Evolutionary conservation across 2,797 vertebrate genomes (phyloP).

Genomic region (Tokudaia tokunoshimensis): DNA sequence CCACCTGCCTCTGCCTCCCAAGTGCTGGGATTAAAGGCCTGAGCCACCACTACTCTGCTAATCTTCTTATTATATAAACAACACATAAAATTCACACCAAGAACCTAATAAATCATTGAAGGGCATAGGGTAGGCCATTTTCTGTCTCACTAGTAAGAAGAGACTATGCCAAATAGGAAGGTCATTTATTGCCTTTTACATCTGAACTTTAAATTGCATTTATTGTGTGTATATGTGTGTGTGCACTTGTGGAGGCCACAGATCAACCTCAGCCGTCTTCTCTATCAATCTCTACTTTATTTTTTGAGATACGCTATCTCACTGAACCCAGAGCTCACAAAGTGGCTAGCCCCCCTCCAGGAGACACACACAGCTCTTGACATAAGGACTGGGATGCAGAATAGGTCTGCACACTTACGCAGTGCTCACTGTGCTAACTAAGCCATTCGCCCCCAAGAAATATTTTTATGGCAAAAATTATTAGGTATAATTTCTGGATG

Average conservation of each 20-base stretch:
- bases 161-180: neutral
- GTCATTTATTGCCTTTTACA: conserved; percentile 12
- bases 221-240: neutral
- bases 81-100: conserved; percentile 32
- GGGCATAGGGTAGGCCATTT: neutral
- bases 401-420: neutral
- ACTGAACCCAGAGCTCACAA: neutral
- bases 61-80: conserved; percentile 52
- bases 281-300: neutral
- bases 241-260: neutral
- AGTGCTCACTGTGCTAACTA: neutral
- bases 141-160: conserved; percentile 48
- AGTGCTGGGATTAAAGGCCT: no score
- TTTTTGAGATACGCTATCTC: neutral
- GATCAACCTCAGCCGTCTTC: neutral
- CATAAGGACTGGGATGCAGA: neutral
- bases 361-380: neutral
- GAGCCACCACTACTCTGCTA: neutral
- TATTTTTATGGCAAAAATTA: conserved; percentile 6
- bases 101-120: conserved; percentile 44
- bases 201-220: conserved; percentile 53
- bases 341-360: neutral
- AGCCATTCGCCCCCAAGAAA: neutral
- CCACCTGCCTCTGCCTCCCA: no score
- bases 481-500: neutral